These are phyloP conservation scores for Ethmia dodecea DNA, from an alignment of 2,888 invertebrate genomes.

Conservation along the genomic window DNA sequence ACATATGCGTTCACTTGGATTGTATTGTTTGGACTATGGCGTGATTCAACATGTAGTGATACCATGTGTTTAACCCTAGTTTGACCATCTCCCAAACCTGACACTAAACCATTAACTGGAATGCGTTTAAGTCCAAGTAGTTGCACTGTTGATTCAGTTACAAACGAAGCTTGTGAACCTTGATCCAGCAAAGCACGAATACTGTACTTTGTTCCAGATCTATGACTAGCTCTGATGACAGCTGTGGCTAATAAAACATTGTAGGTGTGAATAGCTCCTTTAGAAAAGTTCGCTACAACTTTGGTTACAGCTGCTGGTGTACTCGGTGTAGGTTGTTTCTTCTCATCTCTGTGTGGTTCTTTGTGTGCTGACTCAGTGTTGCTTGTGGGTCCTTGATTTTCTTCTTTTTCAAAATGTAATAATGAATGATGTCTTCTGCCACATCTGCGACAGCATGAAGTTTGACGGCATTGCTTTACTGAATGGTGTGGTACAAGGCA, in stretches of 20 bases:
- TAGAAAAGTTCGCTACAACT: not conserved
- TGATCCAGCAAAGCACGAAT: slow-evolving; percentile 17
- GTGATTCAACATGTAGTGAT: slow-evolving; percentile 12
- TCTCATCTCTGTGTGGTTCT: not conserved
- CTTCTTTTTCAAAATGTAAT: slow-evolving; percentile 14
- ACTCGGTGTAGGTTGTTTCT: not conserved
- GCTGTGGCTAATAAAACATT: slow-evolving; percentile 9
- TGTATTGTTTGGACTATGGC: slow-evolving; percentile 3
- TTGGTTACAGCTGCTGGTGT: not conserved
- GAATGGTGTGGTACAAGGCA: slow-evolving; percentile 11
- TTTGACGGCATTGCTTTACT: slow-evolving; percentile 10
- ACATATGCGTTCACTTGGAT: slow-evolving; percentile 20
- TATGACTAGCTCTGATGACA: not conserved
- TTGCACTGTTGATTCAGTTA: slow-evolving; percentile 19
- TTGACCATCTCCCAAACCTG: slow-evolving; percentile 19
- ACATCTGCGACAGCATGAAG: slow-evolving; percentile 15
- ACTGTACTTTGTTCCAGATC: slow-evolving; percentile 4
- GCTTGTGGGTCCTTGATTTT: not conserved
- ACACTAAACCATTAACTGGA: slow-evolving; percentile 15
- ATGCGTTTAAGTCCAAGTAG: slow-evolving; percentile 14
- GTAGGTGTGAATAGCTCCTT: not conserved
- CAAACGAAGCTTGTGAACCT: slow-evolving; percentile 20
- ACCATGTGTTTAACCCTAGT: slow-evolving; percentile 15
- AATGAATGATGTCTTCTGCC: slow-evolving; percentile 17
- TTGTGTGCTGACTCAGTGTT: not conserved